Evolutionary conservation across 1,140 invertebrate species (phyloP), one percentile per base, ranked within the genome.

Genomic region (Atopsyche davidsoni): DNA sequence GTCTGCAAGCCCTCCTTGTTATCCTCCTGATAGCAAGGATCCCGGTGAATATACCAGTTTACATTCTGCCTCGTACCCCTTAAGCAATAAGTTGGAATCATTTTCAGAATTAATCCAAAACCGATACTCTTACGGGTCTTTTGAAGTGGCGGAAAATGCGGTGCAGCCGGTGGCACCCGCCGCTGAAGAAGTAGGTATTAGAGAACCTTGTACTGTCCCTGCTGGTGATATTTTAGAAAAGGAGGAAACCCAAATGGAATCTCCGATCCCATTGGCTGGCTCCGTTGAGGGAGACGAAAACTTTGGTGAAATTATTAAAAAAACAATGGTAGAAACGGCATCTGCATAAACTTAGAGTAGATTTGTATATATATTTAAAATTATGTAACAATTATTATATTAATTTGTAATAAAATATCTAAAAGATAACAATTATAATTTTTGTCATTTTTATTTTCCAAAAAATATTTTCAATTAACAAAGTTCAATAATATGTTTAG

Each of bases 251-350:
- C 32, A n/a, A n/a, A n/a, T 52, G 2, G 48, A 53, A 4, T 44
- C 42, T 49, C 18, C 45, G 17, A 50, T 51, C 19, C 53, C 47
- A 23, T 38, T 50, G 13, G 41, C 55, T 23, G 53, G 51, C 36
- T 50, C 59, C 13, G 57, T 36, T 51, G 51, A 57, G n/a, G 43
- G 51, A 28, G 39, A 71, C 40, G 87, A 89, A 62, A 92, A 92
- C 68, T 91, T 93, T 67, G 89, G 88, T 28, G 89, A 92, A 75
- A 89, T 93, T 51, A 92, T 93, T 54, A 92, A 91, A 69, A 91
- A 92, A 70, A 87, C 88, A 23, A 91, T 92, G 77, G 88, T 92
- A 59, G 90, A 92, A 72, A 89, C 87, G 60, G 89, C 89, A 49
- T 87, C 84, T 60, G 87, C 86, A 68, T 89, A 81, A 68, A 36